Evolutionary conservation across 2,888 invertebrate species (phyloP), one percentile per base, ranked within the genome.

Genomic region (Drosophila kambysellisi): DNA sequence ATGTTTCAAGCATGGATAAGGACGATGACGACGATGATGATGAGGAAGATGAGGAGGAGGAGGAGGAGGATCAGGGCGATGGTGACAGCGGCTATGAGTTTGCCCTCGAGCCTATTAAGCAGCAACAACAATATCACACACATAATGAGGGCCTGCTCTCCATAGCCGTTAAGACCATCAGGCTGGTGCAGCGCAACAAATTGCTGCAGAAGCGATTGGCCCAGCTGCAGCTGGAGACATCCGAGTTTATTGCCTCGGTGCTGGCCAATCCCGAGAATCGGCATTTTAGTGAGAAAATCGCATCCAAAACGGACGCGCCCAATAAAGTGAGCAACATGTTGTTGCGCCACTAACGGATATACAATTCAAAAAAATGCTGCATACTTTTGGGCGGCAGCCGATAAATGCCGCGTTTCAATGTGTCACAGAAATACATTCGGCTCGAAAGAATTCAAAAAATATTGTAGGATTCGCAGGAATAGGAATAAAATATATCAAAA

Each of bases 141-240:
- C 80, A 74, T 11, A 75, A 53, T 51, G 93, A 94, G 69, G 94
- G 95, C 11, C 94, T 96, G 50, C 92, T 95, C 35, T 95, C 95
- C 61, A 94, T 95, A 8, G 95, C 95, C 6, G 94, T 95, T 91
- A 95, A 95, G 86, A 95, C 95, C 0, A 94, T 95, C 48, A 94
- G 94, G 15, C 92, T 96, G 30, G 94, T 95, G 93, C 94, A 95
- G 72, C 95, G 94, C 74, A 95, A 95, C 92, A 94, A 94, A 72
- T 85, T 95, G 50, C 94, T 96, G 67, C 95, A 95, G 81, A 94
- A 94, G 70, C 95, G 95, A 81, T 93, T 96, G 65, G 93, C 94
- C 8, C 94, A 94, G 35, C 88, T 96, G 43, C 95, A 95, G 82
- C 93, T 94, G 68, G 95, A 96, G 92, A 95, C 96, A 0, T 94